These are phyloP conservation scores for Poecilia latipinna DNA, from an alignment of 2,113 vertebrate genomes.

Conservation along the genomic window DNA sequence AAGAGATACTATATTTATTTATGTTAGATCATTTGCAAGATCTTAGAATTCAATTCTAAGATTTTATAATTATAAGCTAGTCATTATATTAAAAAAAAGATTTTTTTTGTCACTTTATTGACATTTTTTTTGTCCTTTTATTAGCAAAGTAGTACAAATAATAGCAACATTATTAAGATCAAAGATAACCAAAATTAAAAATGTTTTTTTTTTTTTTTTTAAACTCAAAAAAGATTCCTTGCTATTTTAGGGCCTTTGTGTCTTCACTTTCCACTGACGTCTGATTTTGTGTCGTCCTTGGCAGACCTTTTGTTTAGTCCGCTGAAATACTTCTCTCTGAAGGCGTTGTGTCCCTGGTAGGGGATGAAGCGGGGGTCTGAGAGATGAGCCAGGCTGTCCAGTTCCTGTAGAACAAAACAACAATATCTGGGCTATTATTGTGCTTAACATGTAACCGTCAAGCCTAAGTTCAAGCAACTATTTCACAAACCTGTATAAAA, in stretches of 20 bases:
- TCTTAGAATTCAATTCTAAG: not conserved
- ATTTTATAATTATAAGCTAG: not conserved
- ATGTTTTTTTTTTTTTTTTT: not conserved
- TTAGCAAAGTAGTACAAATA: constrained; percentile 27
- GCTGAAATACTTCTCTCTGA: constrained; percentile 98
- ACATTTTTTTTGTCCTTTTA: constrained; percentile 5
- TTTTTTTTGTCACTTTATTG: not conserved
- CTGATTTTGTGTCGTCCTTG: constrained; percentile 82
- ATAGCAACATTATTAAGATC: not conserved
- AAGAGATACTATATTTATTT: not conserved
- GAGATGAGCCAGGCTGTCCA: constrained; percentile 79
- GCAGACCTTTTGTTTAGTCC: constrained; percentile 89
- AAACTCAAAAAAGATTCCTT: not conserved
- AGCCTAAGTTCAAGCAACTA: not conserved
- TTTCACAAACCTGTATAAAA: not conserved
- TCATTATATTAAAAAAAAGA: constrained; percentile 45
- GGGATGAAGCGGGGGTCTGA: constrained; percentile 80
- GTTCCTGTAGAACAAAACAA: constrained; percentile 77
- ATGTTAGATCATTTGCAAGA: not conserved
- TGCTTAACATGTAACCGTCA: not conserved
- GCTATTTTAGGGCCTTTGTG: not conserved
- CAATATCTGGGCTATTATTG: not conserved
- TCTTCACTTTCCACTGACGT: constrained; percentile 63
- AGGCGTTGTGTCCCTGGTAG: constrained; percentile 94
- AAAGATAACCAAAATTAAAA: constrained; percentile 16